Conservation (phyloP, 2,888 invertebrate genomes). For the Dioctria rufipes region DNA sequence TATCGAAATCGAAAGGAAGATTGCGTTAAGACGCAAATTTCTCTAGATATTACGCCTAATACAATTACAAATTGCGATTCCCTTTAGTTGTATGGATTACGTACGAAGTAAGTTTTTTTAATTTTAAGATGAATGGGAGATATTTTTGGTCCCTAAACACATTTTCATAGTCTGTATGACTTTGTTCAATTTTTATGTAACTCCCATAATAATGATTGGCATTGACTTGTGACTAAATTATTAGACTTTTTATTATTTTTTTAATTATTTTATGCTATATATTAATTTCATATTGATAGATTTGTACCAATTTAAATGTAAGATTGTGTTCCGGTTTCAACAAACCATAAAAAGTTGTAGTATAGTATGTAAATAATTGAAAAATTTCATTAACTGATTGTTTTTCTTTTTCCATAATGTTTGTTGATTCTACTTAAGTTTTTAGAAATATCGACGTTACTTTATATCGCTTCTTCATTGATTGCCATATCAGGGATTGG, state of each 20-base stretch:
- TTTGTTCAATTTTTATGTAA: too few species aligned
- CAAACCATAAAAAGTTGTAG: too few species aligned
- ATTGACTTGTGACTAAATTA: slow-evolving; percentile 26
- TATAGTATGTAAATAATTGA: too few species aligned
- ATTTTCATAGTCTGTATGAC: too few species aligned
- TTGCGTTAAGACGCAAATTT: slow-evolving; percentile 85
- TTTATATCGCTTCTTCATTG: too few species aligned
- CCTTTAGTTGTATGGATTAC: slow-evolving; percentile 59
- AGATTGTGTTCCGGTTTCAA: too few species aligned
- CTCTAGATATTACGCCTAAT: slow-evolving; percentile 73
- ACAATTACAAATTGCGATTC: slow-evolving; percentile 66
- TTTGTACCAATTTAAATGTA: too few species aligned
- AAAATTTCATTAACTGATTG: too few species aligned
- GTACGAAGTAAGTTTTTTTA: neutral
- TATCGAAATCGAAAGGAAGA: slow-evolving; percentile 78
- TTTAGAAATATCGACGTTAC: too few species aligned
- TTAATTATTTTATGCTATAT: neutral
- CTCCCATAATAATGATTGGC: slow-evolving; percentile 23
- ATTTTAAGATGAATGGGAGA: neutral
- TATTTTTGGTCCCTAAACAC: neutral
- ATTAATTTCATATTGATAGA: neutral
- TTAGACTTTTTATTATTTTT: slow-evolving; percentile 5
- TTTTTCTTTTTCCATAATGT: too few species aligned
- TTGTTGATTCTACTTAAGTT: too few species aligned
- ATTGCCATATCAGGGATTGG: too few species aligned